Percentiles rank a stretch among this genome's conserved stretches.
phyloP scores from a whole-genome alignment of 2,888 invertebrate genomes.

The Coelogynopora nodosa region DNA sequence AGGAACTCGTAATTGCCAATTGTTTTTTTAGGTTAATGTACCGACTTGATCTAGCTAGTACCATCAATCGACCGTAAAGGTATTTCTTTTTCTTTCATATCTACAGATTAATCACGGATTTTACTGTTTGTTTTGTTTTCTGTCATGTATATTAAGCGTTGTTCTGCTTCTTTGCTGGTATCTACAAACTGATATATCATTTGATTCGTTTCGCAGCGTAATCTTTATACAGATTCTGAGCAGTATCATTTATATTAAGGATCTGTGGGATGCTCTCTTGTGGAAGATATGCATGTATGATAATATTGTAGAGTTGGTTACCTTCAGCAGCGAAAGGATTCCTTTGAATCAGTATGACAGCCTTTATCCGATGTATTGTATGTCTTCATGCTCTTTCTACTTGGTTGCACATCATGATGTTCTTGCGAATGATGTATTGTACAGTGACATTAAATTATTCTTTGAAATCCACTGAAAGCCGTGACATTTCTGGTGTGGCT shows the following conservation, averaged over 20 bases:
- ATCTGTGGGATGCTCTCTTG: constrained; percentile 46
- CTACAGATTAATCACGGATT: constrained; percentile 37
- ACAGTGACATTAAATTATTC: neutral
- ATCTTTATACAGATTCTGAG: constrained; percentile 47
- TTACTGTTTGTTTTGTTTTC: constrained; percentile 35
- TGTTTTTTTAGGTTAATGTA: constrained; percentile 29
- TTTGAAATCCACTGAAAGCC: neutral
- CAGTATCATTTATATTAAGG: constrained; percentile 44
- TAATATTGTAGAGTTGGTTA: constrained; percentile 44
- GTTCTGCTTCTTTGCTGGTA: constrained; percentile 43
- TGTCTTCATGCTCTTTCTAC: neutral
- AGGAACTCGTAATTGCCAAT: constrained; percentile 42
- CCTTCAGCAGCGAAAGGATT: constrained; percentile 38
- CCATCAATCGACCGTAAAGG: constrained; percentile 39
- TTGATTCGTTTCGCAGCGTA: constrained; percentile 47
- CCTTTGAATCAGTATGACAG: neutral
- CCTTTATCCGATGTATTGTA: neutral
- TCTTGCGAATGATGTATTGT: neutral
- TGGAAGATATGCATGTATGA: constrained; percentile 43
- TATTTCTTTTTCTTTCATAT: constrained; percentile 43
- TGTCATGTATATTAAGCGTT: constrained; percentile 42
- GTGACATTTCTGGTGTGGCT: neutral
- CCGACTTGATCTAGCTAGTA: constrained; percentile 39
- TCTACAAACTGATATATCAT: constrained; percentile 46
- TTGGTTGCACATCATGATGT: neutral